Percentiles rank a stretch among this genome's conserved stretches.
phyloP scores from a whole-genome alignment of 2,797 vertebrate genomes.

The Muscicapa striata region DNA sequence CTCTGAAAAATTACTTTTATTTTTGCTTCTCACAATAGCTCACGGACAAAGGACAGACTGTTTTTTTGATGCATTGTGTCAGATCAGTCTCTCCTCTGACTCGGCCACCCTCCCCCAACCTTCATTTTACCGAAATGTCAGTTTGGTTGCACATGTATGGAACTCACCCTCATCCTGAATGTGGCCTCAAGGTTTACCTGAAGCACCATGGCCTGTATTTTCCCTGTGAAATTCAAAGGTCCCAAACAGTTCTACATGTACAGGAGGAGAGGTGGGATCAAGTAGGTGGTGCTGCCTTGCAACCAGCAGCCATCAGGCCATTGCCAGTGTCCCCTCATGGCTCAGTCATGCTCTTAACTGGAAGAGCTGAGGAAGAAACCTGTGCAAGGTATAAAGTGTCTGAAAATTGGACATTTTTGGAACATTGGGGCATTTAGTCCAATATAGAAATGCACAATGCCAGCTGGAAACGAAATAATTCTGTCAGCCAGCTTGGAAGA shows the following conservation, averaged over 20 bases:
- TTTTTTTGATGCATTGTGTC: background rate
- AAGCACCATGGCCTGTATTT: background rate
- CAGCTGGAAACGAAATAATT: background rate
- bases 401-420: background rate
- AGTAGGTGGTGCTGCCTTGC: background rate
- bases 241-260: rapidly evolving
- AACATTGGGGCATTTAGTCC: background rate
- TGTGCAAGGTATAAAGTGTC: background rate
- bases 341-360: background rate
- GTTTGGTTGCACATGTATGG: background rate
- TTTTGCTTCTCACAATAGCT: conserved; percentile 5
- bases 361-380: background rate
- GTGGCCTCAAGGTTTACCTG: background rate
- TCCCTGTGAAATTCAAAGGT: background rate
- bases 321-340: background rate
- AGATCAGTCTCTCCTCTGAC: background rate
- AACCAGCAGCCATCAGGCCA: background rate
- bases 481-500: background rate
- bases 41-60: background rate
- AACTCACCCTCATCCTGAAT: background rate
- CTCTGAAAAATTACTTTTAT: conserved; percentile 2
- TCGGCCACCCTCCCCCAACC: background rate
- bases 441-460: background rate
- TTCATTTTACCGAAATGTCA: background rate
- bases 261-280: background rate